Percentiles rank a stretch among this genome's conserved stretches.
These are phyloP conservation scores for Mohoua ochrocephala DNA, from an alignment of 2,113 vertebrate species.

Conservation along the genomic window DNA sequence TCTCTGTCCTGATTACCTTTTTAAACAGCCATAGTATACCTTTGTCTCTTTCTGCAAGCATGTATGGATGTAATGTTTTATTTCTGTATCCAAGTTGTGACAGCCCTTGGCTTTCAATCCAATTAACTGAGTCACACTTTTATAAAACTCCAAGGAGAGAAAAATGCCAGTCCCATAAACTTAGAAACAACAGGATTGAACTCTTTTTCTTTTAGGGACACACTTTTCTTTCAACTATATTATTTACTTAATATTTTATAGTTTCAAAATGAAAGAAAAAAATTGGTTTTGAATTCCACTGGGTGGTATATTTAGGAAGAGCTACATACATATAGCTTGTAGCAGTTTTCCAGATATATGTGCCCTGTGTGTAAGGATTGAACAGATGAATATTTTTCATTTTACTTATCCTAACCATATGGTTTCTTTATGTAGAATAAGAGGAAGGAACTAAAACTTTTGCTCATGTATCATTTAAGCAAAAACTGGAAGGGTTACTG, in stretches of 20 bases:
- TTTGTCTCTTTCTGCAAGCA: background rate
- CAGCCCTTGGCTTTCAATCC: slow-evolving; percentile 58
- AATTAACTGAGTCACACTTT: slow-evolving; percentile 76
- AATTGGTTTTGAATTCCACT: background rate
- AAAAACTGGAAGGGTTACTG: accelerated
- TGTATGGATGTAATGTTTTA: background rate
- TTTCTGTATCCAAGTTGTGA: background rate
- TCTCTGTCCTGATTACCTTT: background rate
- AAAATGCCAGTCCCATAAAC: slow-evolving; percentile 66
- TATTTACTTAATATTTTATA: slow-evolving; percentile 76
- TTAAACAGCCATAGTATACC: background rate
- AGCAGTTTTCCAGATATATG: background rate
- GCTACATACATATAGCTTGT: background rate
- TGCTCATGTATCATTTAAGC: background rate
- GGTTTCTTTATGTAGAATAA: background rate
- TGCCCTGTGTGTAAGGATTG: background rate
- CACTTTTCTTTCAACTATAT: slow-evolving; percentile 37
- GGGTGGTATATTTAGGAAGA: background rate
- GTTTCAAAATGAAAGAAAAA: slow-evolving; percentile 73
- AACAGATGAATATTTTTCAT: background rate
- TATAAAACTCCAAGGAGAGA: slow-evolving; percentile 60
- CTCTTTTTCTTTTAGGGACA: slow-evolving; percentile 71
- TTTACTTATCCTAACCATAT: background rate
- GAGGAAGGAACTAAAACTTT: background rate
- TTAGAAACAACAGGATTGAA: slow-evolving; percentile 67